Evolutionary conservation across 2,113 vertebrate species (phyloP).

Genomic region (Xiphorhynchus elegans): DNA sequence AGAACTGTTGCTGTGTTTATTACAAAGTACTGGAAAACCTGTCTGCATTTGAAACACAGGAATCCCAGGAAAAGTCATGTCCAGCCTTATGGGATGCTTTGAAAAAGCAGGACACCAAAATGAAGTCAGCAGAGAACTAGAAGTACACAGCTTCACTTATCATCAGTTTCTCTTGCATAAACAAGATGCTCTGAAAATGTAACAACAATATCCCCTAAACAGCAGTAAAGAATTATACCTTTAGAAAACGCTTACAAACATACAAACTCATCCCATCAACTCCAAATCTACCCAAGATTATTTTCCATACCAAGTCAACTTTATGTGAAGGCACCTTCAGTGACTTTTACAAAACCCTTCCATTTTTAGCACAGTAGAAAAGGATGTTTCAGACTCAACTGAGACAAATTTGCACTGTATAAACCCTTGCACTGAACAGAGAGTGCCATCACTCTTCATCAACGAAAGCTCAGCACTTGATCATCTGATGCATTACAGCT

Average conservation of each 20-base stretch:
- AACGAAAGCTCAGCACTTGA: not conserved
- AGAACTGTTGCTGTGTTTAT: not conserved
- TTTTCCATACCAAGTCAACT: not conserved
- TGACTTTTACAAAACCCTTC: not conserved
- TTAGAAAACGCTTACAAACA: not conserved
- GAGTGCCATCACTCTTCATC: not conserved
- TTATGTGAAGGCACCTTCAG: not conserved
- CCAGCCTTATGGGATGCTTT: not conserved
- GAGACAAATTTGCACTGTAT: not conserved
- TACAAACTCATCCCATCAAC: not conserved
- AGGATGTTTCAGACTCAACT: not conserved
- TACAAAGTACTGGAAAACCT: not conserved
- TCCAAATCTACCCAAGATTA: not conserved
- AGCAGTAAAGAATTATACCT: not conserved
- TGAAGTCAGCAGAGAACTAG: not conserved
- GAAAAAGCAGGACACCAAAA: not conserved
- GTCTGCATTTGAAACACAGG: accelerated
- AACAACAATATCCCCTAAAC: not conserved
- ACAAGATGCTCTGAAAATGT: not conserved
- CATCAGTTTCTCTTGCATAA: not conserved
- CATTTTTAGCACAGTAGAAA: not conserved
- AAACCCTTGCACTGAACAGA: not conserved
- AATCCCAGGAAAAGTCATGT: not conserved
- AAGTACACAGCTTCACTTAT: not conserved
- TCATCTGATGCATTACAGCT: not conserved